Base-by-base conservation (phyloP, 2,113 vertebrate genomes). In the Cyanoderma ruficeps region DNA sequence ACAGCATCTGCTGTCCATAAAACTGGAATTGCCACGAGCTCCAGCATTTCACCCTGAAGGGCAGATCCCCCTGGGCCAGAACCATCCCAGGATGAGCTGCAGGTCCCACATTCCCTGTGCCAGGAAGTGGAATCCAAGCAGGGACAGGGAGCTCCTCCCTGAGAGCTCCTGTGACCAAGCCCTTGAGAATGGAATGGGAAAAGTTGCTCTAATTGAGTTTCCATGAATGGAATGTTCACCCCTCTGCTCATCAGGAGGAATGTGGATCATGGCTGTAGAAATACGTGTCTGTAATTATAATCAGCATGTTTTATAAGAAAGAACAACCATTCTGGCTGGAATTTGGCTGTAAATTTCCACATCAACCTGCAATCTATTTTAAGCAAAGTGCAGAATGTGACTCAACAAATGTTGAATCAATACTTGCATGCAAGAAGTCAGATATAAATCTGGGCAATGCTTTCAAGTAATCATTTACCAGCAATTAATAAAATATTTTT, bases 211-310 rank as follows among this genome's bases (percentile, higher is more conserved):
- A 12, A 79, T 1, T 31, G 79, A 88, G 55, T 67, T 82, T 77
- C 87, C 91, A 83, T 83, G 86, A 70, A 35, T 55, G 84, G 89
- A 90, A 96, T 57, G 71, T 85, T 90, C 92, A 85, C 61, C 63
- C 93, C 59, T 27, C 67, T 74, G 70, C 67, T 93, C 77, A 31
- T 49, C 81, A 76, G 87, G 72, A 91, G 44, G 78, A 84, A 84
- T 63, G 89, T 19, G 46, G 30, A 55, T 64, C 47, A 3, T 33
- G 55, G 68, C 83, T 93, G 78, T 47, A 25, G 11, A 91, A 93
- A 90, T 76, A 19, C 46, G 37, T 41, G 49, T n/a, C 94, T 91
- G 84, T 50, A 72, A 60, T 89, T 50, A 46, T 12, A 75, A 82
- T 78, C 76, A 65, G 41, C 53, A 30, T 55, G 42, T 55, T 83